Evolutionary conservation across 2,888 invertebrate genomes (phyloP).

Genomic region (Tridacna gigas): DNA sequence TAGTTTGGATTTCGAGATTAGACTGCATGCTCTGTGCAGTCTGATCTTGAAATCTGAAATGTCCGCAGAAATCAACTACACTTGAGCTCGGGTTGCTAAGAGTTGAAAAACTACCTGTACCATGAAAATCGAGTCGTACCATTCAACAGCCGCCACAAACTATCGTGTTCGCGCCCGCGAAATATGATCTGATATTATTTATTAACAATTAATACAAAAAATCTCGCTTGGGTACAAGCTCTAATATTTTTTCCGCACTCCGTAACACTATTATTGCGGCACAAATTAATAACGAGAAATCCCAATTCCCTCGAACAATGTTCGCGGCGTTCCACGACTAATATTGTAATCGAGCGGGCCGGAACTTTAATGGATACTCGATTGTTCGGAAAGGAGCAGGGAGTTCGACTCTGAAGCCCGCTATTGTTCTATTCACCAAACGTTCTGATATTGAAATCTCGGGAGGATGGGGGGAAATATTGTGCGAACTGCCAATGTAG

Average conservation of each 20-base stretch:
- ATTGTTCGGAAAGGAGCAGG: conserved; percentile 41
- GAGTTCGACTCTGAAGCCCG: conserved; percentile 19
- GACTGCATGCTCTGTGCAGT: too few species aligned
- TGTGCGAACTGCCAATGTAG: conserved; percentile 7
- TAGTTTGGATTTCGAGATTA: too few species aligned
- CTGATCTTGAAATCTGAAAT: too few species aligned
- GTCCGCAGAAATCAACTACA: too few species aligned
- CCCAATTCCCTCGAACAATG: conserved; percentile 60
- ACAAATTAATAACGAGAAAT: conserved; percentile 43
- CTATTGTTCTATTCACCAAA: conserved; percentile 21
- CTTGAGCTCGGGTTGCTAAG: too few species aligned
- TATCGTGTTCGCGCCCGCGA: conserved; percentile 17
- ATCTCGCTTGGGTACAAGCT: conserved; percentile 17
- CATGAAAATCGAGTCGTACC: neutral
- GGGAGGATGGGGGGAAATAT: conserved; percentile 15
- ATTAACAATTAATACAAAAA: conserved; percentile 47
- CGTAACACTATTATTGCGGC: conserved; percentile 41
- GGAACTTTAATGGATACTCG: conserved; percentile 48
- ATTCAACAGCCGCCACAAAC: conserved; percentile 14
- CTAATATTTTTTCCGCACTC: conserved; percentile 43
- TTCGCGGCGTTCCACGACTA: conserved; percentile 43
- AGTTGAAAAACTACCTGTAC: conserved; percentile 2
- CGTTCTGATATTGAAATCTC: conserved; percentile 36
- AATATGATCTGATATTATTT: conserved; percentile 35
- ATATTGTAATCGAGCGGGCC: conserved; percentile 53